A percentile compares a stretch with the other conserved stretches of the same genome.
These are phyloP conservation scores for Strix uralensis DNA, from an alignment of 2,113 vertebrate species.

Conservation along the genomic window DNA sequence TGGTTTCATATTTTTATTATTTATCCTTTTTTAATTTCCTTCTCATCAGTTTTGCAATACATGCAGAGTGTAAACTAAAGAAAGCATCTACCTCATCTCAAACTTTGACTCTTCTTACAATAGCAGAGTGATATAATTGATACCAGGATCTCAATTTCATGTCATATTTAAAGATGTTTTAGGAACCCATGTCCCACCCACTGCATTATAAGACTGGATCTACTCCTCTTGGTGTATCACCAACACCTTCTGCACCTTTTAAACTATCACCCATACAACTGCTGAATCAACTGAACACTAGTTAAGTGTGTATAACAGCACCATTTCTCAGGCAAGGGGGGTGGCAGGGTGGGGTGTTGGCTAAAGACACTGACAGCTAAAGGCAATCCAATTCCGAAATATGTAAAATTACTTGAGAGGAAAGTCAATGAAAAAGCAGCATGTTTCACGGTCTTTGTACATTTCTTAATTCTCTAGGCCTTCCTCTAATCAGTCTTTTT, in stretches of 20 bases:
- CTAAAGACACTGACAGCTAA: neutral
- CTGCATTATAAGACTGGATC: neutral
- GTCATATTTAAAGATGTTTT: neutral
- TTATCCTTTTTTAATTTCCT: neutral
- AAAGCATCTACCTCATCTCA: neutral
- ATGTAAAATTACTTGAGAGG: neutral
- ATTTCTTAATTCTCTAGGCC: neutral
- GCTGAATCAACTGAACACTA: neutral
- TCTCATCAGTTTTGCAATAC: neutral
- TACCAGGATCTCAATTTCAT: neutral
- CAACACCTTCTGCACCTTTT: neutral
- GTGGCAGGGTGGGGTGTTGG: neutral
- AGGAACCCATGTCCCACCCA: neutral
- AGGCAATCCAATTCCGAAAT: neutral
- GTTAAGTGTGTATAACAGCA: neutral
- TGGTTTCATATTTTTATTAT: neutral
- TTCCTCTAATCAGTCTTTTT: neutral
- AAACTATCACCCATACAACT: neutral
- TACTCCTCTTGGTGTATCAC: neutral
- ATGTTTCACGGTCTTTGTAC: neutral
- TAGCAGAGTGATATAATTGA: neutral
- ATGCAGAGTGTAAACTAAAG: accelerated
- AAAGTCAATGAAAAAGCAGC: neutral
- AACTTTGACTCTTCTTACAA: neutral
- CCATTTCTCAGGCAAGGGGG: neutral